These are phyloP conservation scores for Schizaphis graminum DNA, from an alignment of 2,888 invertebrate species.

Conservation along the genomic window DNA sequence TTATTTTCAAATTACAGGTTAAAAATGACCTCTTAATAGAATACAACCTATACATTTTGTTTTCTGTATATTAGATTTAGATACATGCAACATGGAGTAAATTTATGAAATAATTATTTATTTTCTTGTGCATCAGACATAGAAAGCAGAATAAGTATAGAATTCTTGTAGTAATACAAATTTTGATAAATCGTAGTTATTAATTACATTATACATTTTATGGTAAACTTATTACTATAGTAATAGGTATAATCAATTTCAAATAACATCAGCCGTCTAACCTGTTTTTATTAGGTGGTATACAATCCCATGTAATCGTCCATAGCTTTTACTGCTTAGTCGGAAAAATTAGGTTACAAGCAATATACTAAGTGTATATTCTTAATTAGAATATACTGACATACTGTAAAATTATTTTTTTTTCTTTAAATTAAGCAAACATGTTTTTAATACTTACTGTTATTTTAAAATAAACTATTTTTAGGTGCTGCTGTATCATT, in stretches of 20 bases:
- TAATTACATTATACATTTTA: no score
- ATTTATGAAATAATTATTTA: no score
- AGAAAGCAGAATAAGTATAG: neutral
- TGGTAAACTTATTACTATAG: no score
- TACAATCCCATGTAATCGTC: no score
- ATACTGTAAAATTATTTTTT: no score
- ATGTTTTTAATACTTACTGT: neutral
- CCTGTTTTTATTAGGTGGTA: no score
- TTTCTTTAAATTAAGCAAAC: neutral
- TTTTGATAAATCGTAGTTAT: neutral
- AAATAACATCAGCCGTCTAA: no score
- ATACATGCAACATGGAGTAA: neutral
- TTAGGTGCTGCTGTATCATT: slow-evolving; percentile 79
- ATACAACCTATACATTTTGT: neutral
- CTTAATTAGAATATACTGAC: no score
- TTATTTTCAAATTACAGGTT: neutral
- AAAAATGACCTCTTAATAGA: neutral
- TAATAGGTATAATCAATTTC: no score
- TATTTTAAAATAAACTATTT: slow-evolving; percentile 38
- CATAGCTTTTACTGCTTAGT: no score
- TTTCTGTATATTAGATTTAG: neutral
- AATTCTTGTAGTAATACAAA: neutral
- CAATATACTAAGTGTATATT: no score
- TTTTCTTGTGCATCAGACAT: neutral
- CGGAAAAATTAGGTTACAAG: no score